Percentiles rank a stretch among this genome's conserved stretches.
phyloP scores from a whole-genome alignment of 1,140 invertebrate species.

The Drosophila mayri region DNA sequence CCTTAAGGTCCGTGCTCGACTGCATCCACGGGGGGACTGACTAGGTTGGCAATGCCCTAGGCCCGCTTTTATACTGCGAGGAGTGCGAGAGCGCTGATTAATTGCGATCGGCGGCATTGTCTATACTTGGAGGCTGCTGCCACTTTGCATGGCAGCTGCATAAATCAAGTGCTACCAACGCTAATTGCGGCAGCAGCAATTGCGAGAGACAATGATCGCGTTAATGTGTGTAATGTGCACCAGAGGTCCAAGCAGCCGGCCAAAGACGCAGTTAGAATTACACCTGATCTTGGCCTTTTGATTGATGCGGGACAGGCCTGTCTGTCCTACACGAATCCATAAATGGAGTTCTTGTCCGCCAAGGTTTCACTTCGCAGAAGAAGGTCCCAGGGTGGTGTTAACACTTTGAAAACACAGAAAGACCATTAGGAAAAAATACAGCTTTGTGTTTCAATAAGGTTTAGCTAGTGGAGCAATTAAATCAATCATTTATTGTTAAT shows the following conservation, averaged over 20 bases:
- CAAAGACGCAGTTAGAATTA: slow-evolving; percentile 59
- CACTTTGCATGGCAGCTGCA: slow-evolving; percentile 56
- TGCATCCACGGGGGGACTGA: slow-evolving; percentile 48
- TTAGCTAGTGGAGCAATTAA: background rate
- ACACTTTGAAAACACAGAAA: background rate
- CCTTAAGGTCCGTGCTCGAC: slow-evolving; percentile 44
- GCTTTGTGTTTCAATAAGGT: background rate
- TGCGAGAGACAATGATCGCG: slow-evolving; percentile 48
- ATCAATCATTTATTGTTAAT: background rate
- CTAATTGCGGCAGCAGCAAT: slow-evolving; percentile 67
- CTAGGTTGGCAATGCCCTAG: slow-evolving; percentile 51
- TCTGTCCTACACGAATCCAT: slow-evolving; percentile 8
- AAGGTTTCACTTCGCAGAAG: background rate
- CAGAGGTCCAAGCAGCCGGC: slow-evolving; percentile 13
- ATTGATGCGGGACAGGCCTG: slow-evolving; percentile 11
- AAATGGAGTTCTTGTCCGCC: slow-evolving; percentile 18
- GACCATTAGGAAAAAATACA: background rate
- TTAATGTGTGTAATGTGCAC: slow-evolving; percentile 49
- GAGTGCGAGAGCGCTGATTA: slow-evolving; percentile 45
- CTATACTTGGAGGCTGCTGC: slow-evolving; percentile 73
- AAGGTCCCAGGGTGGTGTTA: background rate
- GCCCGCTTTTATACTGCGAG: slow-evolving; percentile 58
- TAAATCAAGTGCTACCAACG: slow-evolving; percentile 71
- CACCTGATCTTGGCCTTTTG: slow-evolving; percentile 47
- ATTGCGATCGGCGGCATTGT: slow-evolving; percentile 51